Conservation (phyloP, 2,113 vertebrate species). For the Cisticola juncidis region DNA sequence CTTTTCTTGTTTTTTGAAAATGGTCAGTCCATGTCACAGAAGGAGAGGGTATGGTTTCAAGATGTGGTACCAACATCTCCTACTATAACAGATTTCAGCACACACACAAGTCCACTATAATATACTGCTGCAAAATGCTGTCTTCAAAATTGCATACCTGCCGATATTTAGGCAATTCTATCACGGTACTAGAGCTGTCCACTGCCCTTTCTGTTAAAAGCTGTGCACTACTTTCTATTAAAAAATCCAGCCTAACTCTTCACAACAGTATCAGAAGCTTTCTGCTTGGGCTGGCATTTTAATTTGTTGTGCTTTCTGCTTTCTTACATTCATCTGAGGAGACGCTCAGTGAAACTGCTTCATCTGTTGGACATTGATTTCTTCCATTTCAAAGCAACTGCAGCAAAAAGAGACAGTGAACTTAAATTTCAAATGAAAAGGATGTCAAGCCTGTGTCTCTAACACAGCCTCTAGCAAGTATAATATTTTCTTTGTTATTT, state of each 20-base stretch:
- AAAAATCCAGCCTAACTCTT: neutral
- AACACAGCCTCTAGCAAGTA: neutral
- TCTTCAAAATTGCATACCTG: neutral
- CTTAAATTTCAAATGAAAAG: neutral
- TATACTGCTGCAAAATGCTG: neutral
- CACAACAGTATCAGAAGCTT: neutral
- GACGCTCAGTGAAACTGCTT: neutral
- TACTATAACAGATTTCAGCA: neutral
- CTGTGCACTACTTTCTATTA: neutral
- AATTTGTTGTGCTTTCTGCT: neutral
- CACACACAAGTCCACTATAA: neutral
- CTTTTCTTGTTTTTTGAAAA: neutral
- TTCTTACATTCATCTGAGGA: neutral
- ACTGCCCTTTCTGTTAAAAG: too few species aligned
- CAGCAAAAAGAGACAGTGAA: neutral
- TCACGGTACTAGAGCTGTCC: neutral
- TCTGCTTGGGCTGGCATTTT: neutral
- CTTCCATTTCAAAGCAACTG: neutral
- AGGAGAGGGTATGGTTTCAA: slow-evolving; percentile 4
- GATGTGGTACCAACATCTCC: neutral
- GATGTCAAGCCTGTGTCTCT: neutral
- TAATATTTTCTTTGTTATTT: neutral
- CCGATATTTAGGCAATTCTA: neutral
- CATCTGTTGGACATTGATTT: neutral
- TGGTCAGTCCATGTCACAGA: neutral